These are phyloP conservation scores for Papilio elwesi DNA, from an alignment of 2,888 invertebrate genomes.

Conservation along the genomic window DNA sequence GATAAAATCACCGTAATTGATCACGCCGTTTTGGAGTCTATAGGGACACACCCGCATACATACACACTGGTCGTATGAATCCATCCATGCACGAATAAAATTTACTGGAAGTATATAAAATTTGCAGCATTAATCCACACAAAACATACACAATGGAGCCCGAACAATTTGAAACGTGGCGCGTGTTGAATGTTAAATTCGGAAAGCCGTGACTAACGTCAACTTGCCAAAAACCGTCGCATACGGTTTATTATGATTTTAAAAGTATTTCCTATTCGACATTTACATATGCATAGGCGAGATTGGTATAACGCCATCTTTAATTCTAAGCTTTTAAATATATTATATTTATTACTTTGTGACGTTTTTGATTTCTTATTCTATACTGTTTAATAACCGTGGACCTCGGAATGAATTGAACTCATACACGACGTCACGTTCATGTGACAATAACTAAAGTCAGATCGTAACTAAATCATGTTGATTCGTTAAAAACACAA, in stretches of 20 bases:
- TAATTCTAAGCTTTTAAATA: no score
- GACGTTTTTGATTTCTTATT: no score
- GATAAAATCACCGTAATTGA: no score
- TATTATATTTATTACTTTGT: no score
- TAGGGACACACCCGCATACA: no score
- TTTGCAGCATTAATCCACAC: constrained; percentile 23
- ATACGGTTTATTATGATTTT: constrained; percentile 19
- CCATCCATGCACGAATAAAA: constrained; percentile 3
- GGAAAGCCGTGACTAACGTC: constrained; percentile 18
- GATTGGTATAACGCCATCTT: not conserved
- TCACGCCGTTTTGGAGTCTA: no score
- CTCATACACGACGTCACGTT: no score
- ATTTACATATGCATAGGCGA: not conserved
- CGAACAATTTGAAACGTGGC: constrained; percentile 15
- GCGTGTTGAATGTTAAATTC: constrained; percentile 17
- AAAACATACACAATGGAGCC: constrained; percentile 19
- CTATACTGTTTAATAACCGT: no score
- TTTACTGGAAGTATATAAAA: constrained; percentile 7
- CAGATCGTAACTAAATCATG: no score
- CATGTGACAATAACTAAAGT: no score
- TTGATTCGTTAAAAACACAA: no score
- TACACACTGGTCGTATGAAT: not conserved
- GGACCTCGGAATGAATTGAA: no score
- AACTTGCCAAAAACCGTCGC: constrained; percentile 21
- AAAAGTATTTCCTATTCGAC: constrained; percentile 7